These are phyloP conservation scores for Eufriesea mexicana DNA, from an alignment of 1,140 invertebrate species.

Conservation along the genomic window DNA sequence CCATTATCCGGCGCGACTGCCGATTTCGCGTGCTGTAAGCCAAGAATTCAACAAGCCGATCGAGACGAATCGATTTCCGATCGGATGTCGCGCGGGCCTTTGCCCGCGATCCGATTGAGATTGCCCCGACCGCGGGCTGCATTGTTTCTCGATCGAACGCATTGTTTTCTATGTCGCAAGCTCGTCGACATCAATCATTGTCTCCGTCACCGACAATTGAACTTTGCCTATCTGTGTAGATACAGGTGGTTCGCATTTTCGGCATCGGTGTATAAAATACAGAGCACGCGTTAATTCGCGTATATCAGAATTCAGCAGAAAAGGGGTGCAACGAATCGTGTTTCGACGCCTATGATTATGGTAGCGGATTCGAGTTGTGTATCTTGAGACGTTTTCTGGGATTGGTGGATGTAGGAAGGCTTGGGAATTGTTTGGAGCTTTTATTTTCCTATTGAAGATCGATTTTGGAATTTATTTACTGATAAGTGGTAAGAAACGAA, in stretches of 20 bases:
- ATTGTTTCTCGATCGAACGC: slow-evolving; percentile 69
- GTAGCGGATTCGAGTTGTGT: too few species aligned
- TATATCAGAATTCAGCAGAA: neutral
- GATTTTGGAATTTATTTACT: too few species aligned
- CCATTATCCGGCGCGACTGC: slow-evolving; percentile 27
- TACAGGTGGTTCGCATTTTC: neutral
- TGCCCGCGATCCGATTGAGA: slow-evolving; percentile 54
- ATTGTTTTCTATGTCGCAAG: slow-evolving; percentile 61
- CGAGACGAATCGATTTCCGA: slow-evolving; percentile 64
- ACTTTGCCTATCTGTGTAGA: slow-evolving; percentile 3
- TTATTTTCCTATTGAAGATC: too few species aligned
- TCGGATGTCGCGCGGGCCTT: slow-evolving; percentile 44
- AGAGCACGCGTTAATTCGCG: neutral
- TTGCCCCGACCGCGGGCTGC: slow-evolving; percentile 48
- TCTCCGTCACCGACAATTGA: slow-evolving; percentile 42
- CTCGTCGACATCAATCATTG: slow-evolving; percentile 61
- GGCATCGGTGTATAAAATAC: neutral
- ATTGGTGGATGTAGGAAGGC: too few species aligned
- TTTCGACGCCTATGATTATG: too few species aligned
- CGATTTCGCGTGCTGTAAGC: slow-evolving; percentile 19
- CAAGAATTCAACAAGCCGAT: slow-evolving; percentile 56
- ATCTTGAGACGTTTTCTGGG: too few species aligned
- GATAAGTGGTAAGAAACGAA: too few species aligned
- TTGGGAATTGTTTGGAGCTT: too few species aligned
- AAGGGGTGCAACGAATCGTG: neutral